These are phyloP conservation scores for Unio delphinus DNA, from an alignment of 2,888 invertebrate species.

Conservation along the genomic window DNA sequence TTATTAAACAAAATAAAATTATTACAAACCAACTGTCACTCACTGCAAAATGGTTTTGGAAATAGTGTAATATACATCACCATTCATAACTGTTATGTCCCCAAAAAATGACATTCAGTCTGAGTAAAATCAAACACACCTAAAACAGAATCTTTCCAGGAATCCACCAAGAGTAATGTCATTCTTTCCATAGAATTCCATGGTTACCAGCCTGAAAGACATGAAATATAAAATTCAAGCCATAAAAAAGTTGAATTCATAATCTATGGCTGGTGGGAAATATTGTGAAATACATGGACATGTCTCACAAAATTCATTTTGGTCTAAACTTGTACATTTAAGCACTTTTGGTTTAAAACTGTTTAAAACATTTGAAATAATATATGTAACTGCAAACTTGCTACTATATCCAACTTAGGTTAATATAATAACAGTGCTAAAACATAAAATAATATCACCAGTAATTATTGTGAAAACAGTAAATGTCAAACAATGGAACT, in stretches of 20 bases:
- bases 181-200: conserved; percentile 95
- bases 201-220: conserved; percentile 82
- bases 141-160: conserved; percentile 91
- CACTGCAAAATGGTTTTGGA: too few species aligned
- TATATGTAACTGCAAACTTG: not conserved
- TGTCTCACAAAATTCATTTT: not conserved
- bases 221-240: not conserved
- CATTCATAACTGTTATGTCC: too few species aligned
- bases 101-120: not conserved
- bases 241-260: too few species aligned
- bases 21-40: too few species aligned
- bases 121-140: conserved; percentile 43
- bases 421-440: not conserved
- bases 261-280: too few species aligned
- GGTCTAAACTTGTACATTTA: not conserved
- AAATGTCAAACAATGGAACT: too few species aligned
- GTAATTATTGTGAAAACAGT: too few species aligned
- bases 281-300: not conserved
- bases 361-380: not conserved
- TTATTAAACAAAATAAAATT: too few species aligned
- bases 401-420: not conserved
- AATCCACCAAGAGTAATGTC: conserved; percentile 97
- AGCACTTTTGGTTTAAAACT: not conserved
- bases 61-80: too few species aligned
- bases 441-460: too few species aligned